Evolutionary conservation across 2,797 vertebrate genomes (phyloP).

Genomic region (Clarias fuscus): DNA sequence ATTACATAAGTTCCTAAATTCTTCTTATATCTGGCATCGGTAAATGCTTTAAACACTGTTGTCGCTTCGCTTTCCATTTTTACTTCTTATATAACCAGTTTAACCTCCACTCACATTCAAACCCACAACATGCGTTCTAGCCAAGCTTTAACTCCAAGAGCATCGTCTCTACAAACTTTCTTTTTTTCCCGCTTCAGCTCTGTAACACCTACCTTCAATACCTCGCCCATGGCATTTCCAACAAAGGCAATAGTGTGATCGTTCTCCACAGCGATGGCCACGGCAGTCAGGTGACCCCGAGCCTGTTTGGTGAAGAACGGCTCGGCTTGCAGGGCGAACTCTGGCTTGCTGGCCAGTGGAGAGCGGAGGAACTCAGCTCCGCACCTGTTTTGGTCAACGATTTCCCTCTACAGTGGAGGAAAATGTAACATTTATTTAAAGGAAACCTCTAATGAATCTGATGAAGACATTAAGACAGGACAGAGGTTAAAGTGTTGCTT

Average conservation of each 20-base stretch:
- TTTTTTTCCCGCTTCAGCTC: neutral
- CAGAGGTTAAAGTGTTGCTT: neutral
- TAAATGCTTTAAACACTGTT: neutral
- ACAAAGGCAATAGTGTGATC: conserved; percentile 87
- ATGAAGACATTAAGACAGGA: neutral
- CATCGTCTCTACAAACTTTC: neutral
- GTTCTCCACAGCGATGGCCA: conserved; percentile 85
- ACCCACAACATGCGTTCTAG: conserved; percentile 24
- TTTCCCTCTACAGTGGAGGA: conserved; percentile 64
- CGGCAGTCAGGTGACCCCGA: conserved; percentile 76
- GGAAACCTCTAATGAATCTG: neutral
- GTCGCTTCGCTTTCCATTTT: conserved; percentile 26
- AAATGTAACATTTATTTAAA: neutral
- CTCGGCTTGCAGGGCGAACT: conserved; percentile 67
- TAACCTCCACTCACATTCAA: conserved; percentile 4
- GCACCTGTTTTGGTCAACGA: conserved; percentile 64
- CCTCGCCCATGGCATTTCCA: conserved; percentile 84
- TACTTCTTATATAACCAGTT: conserved; percentile 20
- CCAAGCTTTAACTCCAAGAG: conserved; percentile 3
- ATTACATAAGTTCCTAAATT: conserved; percentile 2
- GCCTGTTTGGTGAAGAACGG: conserved; percentile 64
- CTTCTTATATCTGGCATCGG: neutral
- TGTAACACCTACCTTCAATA: conserved; percentile 81
- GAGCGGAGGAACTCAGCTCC: conserved; percentile 81
- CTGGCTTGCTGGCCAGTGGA: conserved; percentile 85